A percentile compares a stretch with the other conserved stretches of the same genome.
These are phyloP conservation scores for Galago senegalensis DNA, from an alignment of 2,797 vertebrate genomes.

Conservation along the genomic window DNA sequence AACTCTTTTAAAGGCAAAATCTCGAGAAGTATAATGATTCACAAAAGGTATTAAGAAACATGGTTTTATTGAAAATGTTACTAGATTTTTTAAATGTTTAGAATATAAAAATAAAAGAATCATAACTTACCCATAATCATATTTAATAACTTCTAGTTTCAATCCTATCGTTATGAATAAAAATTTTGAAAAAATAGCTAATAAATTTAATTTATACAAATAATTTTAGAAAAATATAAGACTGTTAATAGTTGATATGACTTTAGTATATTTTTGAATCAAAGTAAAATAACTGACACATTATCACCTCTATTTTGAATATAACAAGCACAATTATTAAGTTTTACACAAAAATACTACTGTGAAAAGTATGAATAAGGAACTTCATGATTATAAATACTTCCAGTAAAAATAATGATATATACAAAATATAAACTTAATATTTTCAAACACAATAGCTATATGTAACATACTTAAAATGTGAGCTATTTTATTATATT, in stretches of 20 bases:
- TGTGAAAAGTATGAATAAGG: neutral
- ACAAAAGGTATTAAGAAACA: neutral
- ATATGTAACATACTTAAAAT: neutral
- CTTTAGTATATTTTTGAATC: neutral
- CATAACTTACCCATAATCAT: neutral
- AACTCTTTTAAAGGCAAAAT: neutral
- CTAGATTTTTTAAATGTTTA: neutral
- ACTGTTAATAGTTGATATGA: neutral
- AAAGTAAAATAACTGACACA: constrained; percentile 25
- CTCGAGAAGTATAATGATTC: neutral
- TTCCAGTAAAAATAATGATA: neutral
- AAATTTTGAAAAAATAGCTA: neutral
- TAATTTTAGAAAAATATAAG: constrained; percentile 50
- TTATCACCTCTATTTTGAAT: neutral
- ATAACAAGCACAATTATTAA: constrained; percentile 5
- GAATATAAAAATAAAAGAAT: neutral
- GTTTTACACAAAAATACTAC: neutral
- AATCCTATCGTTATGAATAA: neutral
- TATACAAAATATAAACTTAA: neutral
- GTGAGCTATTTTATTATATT: neutral
- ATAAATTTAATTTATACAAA: neutral
- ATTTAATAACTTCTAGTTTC: neutral
- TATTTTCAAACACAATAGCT: neutral
- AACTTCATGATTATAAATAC: neutral
- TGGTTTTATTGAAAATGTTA: constrained; percentile 6